phyloP scores from a whole-genome alignment of 2,113 vertebrate species.

The Balaenoptera acutorostrata region DNA sequence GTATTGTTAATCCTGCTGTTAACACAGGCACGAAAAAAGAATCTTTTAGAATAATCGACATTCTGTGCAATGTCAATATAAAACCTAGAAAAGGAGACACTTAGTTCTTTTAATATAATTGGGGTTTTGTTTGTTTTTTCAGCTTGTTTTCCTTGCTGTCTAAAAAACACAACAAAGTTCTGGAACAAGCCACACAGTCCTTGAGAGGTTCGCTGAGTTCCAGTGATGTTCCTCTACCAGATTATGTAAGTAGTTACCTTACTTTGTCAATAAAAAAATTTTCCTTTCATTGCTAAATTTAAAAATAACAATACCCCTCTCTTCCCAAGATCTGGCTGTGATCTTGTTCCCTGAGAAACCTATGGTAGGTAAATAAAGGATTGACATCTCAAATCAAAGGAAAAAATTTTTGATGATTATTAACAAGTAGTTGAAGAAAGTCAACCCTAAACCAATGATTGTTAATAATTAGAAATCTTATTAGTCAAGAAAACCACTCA shows the following conservation, averaged over 20 bases:
- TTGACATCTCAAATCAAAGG: slow-evolving; percentile 61
- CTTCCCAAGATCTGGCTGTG: slow-evolving; percentile 45
- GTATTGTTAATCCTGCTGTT: background rate
- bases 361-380: slow-evolving; percentile 60
- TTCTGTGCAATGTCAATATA: background rate
- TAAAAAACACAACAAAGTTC: slow-evolving; percentile 99
- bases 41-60: background rate
- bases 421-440: slow-evolving; percentile 64
- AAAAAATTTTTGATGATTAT: background rate
- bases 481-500: background rate
- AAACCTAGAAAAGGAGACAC: background rate
- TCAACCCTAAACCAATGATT: background rate
- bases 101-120: background rate
- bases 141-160: slow-evolving; percentile 98
- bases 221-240: slow-evolving; percentile 88
- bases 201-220: slow-evolving; percentile 86
- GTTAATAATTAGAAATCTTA: slow-evolving; percentile 43
- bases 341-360: slow-evolving; percentile 47
- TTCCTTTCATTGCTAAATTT: slow-evolving; percentile 33
- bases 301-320: background rate
- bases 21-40: background rate
- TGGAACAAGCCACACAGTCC: slow-evolving; percentile 98
- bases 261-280: background rate
- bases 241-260: slow-evolving; percentile 91
- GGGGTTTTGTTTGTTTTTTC: slow-evolving; percentile 46